A percentile compares a stretch with the other conserved stretches of the same genome.
Conservation (phyloP, 2,113 vertebrate species). For the Ovis canadensis region DNA sequence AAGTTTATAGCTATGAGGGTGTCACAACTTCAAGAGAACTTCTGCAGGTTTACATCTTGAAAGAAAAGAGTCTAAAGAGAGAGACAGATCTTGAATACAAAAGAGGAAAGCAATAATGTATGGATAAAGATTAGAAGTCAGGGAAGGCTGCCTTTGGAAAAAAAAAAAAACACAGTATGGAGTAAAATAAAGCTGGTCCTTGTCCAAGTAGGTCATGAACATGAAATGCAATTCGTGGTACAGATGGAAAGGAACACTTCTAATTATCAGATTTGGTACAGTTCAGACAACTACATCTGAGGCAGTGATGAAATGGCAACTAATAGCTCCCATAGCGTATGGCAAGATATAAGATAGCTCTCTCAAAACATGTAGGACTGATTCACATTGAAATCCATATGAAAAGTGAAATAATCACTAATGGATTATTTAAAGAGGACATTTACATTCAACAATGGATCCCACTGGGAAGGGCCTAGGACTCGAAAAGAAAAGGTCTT, state of each 20-base stretch:
- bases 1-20: neutral
- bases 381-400: neutral
- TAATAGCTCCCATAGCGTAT: rapidly evolving
- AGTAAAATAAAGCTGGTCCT: neutral
- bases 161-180: neutral
- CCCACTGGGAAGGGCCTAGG: neutral
- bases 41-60: neutral
- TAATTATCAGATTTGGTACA: neutral
- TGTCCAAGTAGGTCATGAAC: neutral
- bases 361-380: neutral
- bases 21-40: neutral
- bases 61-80: neutral
- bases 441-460: neutral
- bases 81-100: neutral
- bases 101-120: neutral
- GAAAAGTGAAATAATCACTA: neutral
- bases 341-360: neutral
- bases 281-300: neutral
- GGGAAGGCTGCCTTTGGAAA: neutral
- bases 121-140: neutral
- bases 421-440: neutral
- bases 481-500: neutral
- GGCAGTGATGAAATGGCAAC: neutral
- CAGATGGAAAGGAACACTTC: neutral
- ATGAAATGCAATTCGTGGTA: neutral